Base-by-base conservation (phyloP, 2,113 vertebrate species). In the Pangasianodon hypophthalmus region DNA sequence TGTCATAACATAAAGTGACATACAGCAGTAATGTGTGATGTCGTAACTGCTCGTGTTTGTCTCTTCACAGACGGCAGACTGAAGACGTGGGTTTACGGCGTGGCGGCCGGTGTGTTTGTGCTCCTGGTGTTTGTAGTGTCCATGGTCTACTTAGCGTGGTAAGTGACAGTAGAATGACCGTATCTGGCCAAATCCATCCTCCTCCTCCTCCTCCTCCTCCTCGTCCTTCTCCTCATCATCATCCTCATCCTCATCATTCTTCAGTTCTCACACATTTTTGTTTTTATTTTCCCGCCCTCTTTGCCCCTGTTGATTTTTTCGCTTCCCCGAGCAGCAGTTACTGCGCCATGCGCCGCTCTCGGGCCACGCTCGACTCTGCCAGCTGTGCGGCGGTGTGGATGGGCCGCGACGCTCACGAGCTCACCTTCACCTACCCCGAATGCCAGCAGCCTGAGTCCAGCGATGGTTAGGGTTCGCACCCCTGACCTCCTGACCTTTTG, bases 141-240 rank as follows among this genome's bases (percentile, higher is more conserved):
- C 96, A 98, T 99, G 98, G 97, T 98, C 96, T 99, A 99, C 96
- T 97, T 99, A 96, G 98, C 98, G 94, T 99, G 98, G 98, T 99
- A 97, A 99, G 98, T 98, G 52, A 93, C 37, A 84, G 32, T 60
- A 8, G 46, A 37, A 62, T 46, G 26, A 89, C 93, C 94, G 93
- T 91, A 64, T 77, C 88, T 88, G 14, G 14, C 44, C 52, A 32
- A 18, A 18, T 81, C 11, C 56, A 24, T 29, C 69, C n/a, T 83
- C 90, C 4, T 50, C 73, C 44, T 85, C 67, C 46, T 91, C 88
- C 75, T 90, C 77, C 54, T 90, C 90, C 84, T 84, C 87, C 32
- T 86, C 86, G 41, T 80, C 89, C 9, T 67, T 58, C 24, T 86
- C 71, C 48, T 90, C 86, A 75, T 84, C 75, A 19, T 87, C 88